Percentiles rank a stretch among this genome's conserved stretches.
Evolutionary conservation across 2,113 vertebrate genomes (phyloP).

Genomic region (Genyomyrus donnyi): DNA sequence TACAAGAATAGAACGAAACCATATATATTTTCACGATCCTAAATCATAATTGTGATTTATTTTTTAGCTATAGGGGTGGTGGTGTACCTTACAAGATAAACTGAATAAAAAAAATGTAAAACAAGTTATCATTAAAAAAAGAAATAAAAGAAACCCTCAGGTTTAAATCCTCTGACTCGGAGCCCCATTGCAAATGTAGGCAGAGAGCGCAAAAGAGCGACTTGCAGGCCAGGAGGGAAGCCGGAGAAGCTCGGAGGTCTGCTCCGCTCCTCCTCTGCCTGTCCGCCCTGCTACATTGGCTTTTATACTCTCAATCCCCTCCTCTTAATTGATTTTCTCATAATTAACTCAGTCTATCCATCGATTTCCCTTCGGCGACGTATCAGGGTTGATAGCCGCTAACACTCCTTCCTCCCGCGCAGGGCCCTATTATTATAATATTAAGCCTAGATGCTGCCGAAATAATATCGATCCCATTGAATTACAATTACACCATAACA

Average conservation of each 20-base stretch:
- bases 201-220: neutral
- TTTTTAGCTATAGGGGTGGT: neutral
- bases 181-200: neutral
- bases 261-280: slow-evolving; percentile 34
- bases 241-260: slow-evolving; percentile 10
- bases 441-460: slow-evolving; percentile 46
- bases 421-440: slow-evolving; percentile 43
- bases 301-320: slow-evolving; percentile 60
- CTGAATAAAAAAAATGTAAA: neutral
- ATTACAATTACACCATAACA: slow-evolving; percentile 42
- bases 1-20: neutral
- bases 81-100: neutral
- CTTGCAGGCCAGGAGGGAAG: slow-evolving; percentile 19
- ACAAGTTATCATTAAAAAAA: neutral
- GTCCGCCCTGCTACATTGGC: slow-evolving; percentile 31
- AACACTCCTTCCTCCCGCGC: slow-evolving; percentile 14
- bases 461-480: slow-evolving; percentile 55
- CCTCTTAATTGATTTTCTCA: slow-evolving; percentile 75
- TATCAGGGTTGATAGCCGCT: slow-evolving; percentile 38
- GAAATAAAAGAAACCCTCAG: neutral
- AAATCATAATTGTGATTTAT: neutral
- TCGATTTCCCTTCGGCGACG: slow-evolving; percentile 65
- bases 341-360: slow-evolving; percentile 72
- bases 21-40: neutral
- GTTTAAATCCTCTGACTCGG: neutral